Conservation (phyloP, 2,113 vertebrate genomes). For the Pelodiscus sinensis region DNA sequence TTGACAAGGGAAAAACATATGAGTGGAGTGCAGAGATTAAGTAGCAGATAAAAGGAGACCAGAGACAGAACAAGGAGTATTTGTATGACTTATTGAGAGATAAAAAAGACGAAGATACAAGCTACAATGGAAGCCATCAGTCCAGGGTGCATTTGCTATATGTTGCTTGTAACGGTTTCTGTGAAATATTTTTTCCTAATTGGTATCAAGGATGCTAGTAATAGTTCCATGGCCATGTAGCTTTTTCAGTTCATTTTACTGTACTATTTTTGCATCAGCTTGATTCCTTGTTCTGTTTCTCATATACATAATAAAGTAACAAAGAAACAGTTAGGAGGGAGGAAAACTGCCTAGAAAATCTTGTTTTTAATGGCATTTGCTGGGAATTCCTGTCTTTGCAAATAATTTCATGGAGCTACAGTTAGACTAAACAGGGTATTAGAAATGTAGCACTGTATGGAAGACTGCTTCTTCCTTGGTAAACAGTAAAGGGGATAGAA, state of each 20-base stretch:
- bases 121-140: neutral
- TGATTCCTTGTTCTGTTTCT: neutral
- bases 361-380: conserved; percentile 6
- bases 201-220: neutral
- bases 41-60: neutral
- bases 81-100: neutral
- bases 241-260: neutral
- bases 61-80: neutral
- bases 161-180: neutral
- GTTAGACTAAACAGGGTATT: conserved; percentile 79
- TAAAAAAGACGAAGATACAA: neutral
- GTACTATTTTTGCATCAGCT: neutral
- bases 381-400: conserved; percentile 72
- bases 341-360: neutral
- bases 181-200: neutral
- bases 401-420: conserved; percentile 71
- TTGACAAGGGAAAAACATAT: neutral
- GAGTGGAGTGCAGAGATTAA: neutral
- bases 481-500: conserved; percentile 43
- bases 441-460: conserved; percentile 52
- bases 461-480: conserved; percentile 46
- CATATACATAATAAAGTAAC: neutral
- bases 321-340: neutral
- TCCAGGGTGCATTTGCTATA: neutral
- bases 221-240: rapidly evolving